Conservation (phyloP, 2,888 invertebrate genomes). For the Ichneumoninae sp. region DNA sequence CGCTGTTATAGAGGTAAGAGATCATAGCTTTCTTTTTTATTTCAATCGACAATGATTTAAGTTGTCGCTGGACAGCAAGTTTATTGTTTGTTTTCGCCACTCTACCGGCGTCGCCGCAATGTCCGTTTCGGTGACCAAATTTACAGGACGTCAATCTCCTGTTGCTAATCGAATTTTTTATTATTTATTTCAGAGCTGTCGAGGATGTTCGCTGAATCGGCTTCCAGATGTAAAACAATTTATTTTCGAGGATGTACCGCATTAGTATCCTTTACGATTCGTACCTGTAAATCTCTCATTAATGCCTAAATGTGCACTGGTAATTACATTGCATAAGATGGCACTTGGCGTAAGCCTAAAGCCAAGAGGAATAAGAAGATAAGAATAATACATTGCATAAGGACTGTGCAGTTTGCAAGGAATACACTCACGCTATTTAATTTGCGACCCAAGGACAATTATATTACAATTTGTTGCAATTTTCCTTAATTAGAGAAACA, state of each 20-base stretch:
- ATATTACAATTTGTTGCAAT: background rate
- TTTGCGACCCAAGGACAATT: background rate
- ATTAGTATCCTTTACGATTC: conserved; percentile 85
- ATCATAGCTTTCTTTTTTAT: conserved; percentile 26
- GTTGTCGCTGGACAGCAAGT: background rate
- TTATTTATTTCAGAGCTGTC: conserved; percentile 87
- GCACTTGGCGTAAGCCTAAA: too few relatives aligned
- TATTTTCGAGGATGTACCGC: conserved; percentile 89
- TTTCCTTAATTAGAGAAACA: conserved; percentile 62
- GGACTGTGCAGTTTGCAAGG: background rate
- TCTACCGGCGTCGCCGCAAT: background rate
- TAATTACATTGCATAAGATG: background rate
- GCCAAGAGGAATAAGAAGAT: too few relatives aligned
- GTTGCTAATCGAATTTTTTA: background rate
- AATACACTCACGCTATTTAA: background rate
- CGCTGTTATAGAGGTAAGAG: conserved; percentile 74
- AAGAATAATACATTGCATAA: background rate
- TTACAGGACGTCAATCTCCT: background rate
- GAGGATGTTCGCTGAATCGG: conserved; percentile 89
- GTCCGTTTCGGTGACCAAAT: background rate
- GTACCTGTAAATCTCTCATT: background rate
- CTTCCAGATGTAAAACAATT: conserved; percentile 88
- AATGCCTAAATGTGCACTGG: background rate
- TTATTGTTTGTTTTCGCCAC: background rate
- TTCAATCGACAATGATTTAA: background rate